phyloP scores from a whole-genome alignment of 2,888 invertebrate species.

The Colletes collaris region DNA sequence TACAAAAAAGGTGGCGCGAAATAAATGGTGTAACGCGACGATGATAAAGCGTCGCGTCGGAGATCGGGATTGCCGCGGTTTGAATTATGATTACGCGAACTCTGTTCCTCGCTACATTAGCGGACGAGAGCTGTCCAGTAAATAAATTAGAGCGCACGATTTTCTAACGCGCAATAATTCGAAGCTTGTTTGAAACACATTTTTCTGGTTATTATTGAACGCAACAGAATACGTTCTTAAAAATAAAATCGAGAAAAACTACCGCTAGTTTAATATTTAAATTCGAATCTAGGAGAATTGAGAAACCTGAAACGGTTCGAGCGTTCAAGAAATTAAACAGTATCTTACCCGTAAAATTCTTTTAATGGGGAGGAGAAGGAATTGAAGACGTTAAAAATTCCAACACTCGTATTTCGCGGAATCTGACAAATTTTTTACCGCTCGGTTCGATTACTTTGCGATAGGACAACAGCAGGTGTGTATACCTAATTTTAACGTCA shows the following conservation, averaged over 20 bases:
- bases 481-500: slow-evolving; percentile 35
- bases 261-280: too few relatives aligned
- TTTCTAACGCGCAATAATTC: too few relatives aligned
- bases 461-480: slow-evolving; percentile 8
- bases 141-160: slow-evolving; percentile 5
- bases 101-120: slow-evolving; percentile 29
- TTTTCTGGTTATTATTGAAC: too few relatives aligned
- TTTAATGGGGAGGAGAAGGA: neutral
- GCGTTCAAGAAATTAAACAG: too few relatives aligned
- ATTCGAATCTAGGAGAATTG: too few relatives aligned
- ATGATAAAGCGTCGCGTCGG: slow-evolving; percentile 45
- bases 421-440: neutral
- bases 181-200: too few relatives aligned
- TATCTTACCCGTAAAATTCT: too few relatives aligned
- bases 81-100: slow-evolving; percentile 52
- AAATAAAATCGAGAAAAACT: too few relatives aligned
- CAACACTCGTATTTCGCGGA: too few relatives aligned
- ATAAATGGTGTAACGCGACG: slow-evolving; percentile 47
- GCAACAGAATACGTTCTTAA: too few relatives aligned
- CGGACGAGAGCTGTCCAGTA: neutral
- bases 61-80: slow-evolving; percentile 49
- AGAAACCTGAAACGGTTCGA: too few relatives aligned
- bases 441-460: neutral
- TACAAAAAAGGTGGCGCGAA: slow-evolving; percentile 6
- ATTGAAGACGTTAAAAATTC: neutral